Conservation (phyloP, 2,888 invertebrate genomes). For the Hydriomena furcata region DNA sequence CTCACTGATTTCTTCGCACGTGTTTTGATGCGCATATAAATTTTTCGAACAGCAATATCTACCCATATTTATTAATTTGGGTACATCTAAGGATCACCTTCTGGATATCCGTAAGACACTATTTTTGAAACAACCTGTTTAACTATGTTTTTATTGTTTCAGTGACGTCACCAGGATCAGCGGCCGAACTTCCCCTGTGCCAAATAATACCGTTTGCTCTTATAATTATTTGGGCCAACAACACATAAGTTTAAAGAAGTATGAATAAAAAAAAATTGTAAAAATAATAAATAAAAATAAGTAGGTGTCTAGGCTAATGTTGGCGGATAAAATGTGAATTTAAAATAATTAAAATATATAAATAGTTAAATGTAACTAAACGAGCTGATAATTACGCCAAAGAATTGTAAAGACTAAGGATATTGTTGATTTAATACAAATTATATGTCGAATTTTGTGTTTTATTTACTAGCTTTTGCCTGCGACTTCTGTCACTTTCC, state of each 20-base stretch:
- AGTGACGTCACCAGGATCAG: conserved; percentile 78
- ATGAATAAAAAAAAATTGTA: conserved; percentile 33
- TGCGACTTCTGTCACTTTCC: too few species aligned
- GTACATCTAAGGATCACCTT: too few species aligned
- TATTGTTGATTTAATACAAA: conserved; percentile 84
- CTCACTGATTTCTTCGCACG: too few species aligned
- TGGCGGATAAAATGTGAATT: conserved; percentile 65
- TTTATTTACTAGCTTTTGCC: too few species aligned
- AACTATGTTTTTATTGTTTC: conserved; percentile 44
- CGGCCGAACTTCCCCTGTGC: conserved; percentile 63
- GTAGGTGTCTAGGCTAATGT: conserved; percentile 66
- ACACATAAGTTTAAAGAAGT: conserved; percentile 55
- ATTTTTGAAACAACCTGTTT: too few species aligned
- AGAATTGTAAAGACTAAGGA: conserved; percentile 79
- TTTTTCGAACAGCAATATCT: too few species aligned
- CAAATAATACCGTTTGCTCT: conserved; percentile 66
- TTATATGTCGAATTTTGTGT: conserved; percentile 66
- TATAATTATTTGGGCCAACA: conserved; percentile 68
- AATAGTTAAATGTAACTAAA: conserved; percentile 66
- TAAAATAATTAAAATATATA: conserved; percentile 54
- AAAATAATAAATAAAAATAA: conserved; percentile 53
- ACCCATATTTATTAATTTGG: too few species aligned
- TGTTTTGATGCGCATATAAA: too few species aligned
- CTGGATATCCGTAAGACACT: too few species aligned
- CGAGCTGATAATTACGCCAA: conserved; percentile 78